Evolutionary conservation across 2,797 vertebrate species (phyloP).

Genomic region (Sebastes umbrosus): DNA sequence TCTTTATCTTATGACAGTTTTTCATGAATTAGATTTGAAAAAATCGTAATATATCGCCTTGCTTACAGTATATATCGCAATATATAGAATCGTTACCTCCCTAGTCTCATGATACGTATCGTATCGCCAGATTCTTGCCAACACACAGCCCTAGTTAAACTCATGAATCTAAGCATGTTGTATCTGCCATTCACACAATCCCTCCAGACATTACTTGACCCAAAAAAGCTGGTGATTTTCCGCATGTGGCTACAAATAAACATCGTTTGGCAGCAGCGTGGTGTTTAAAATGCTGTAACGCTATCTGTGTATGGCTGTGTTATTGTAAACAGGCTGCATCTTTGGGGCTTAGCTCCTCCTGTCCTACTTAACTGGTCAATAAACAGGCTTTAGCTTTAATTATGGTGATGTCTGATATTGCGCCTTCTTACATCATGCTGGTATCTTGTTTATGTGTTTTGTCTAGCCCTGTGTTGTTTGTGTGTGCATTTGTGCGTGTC

Average conservation of each 20-base stretch:
- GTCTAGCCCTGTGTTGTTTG: slow-evolving; percentile 38
- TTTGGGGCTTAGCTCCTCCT: slow-evolving; percentile 57
- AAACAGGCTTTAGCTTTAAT: slow-evolving; percentile 68
- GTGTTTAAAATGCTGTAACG: slow-evolving; percentile 12
- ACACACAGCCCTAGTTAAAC: not conserved
- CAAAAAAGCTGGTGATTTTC: not conserved
- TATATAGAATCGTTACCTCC: too few relatives aligned
- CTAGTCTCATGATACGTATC: too few relatives aligned
- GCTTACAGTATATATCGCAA: too few relatives aligned
- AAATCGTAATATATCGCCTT: too few relatives aligned
- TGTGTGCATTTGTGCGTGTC: slow-evolving; percentile 18
- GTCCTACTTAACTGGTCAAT: slow-evolving; percentile 65
- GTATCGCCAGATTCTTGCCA: too few relatives aligned
- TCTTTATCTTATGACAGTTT: too few relatives aligned
- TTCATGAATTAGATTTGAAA: too few relatives aligned
- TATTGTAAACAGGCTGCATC: slow-evolving; percentile 63
- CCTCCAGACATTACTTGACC: not conserved
- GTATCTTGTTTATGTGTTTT: slow-evolving; percentile 64
- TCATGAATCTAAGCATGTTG: not conserved
- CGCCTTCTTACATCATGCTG: slow-evolving; percentile 72
- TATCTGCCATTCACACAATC: not conserved
- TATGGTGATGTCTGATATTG: slow-evolving; percentile 65
- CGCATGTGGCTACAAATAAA: not conserved
- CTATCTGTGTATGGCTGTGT: slow-evolving; percentile 34
- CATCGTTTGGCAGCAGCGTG: slow-evolving; percentile 3